These are phyloP conservation scores for Sebastes itinus DNA, from an alignment of 2,797 vertebrate genomes.

Conservation along the genomic window DNA sequence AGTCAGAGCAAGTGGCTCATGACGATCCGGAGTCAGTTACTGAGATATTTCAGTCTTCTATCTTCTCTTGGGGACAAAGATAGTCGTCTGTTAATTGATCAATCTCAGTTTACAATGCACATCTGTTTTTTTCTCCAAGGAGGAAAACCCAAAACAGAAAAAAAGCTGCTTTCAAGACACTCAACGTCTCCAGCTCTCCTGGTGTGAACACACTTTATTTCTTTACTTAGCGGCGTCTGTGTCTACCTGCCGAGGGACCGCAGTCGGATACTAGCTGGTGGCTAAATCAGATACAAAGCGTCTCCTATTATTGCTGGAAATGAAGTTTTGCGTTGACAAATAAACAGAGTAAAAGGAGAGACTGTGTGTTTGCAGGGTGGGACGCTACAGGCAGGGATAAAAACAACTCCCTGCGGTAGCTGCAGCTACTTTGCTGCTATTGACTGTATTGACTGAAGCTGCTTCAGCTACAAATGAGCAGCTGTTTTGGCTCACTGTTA, in stretches of 20 bases:
- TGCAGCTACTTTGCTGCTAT: constrained; percentile 28
- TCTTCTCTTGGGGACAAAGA: not conserved
- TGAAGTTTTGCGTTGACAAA: constrained; percentile 6
- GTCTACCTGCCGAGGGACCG: not conserved
- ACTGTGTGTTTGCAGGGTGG: not conserved
- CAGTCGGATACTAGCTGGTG: not conserved
- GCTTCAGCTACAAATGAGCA: constrained; percentile 30
- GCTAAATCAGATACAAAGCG: not conserved
- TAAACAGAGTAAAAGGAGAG: not conserved
- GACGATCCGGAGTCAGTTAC: not conserved
- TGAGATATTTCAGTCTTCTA: not conserved
- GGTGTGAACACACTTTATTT: not conserved
- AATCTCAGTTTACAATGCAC: not conserved
- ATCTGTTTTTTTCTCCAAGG: not conserved
- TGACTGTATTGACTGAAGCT: constrained; percentile 21
- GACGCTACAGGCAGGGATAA: not conserved
- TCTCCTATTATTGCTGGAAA: not conserved
- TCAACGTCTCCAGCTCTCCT: not conserved
- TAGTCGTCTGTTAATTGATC: not conserved
- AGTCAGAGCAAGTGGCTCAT: not conserved
- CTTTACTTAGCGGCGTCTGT: not conserved
- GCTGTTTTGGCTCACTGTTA: not conserved
- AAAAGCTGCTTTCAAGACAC: not conserved
- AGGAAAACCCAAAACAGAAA: not conserved
- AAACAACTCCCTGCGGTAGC: constrained; percentile 26